These are phyloP conservation scores for Gerosis bhagava DNA, from an alignment of 2,888 invertebrate genomes.

Conservation along the genomic window DNA sequence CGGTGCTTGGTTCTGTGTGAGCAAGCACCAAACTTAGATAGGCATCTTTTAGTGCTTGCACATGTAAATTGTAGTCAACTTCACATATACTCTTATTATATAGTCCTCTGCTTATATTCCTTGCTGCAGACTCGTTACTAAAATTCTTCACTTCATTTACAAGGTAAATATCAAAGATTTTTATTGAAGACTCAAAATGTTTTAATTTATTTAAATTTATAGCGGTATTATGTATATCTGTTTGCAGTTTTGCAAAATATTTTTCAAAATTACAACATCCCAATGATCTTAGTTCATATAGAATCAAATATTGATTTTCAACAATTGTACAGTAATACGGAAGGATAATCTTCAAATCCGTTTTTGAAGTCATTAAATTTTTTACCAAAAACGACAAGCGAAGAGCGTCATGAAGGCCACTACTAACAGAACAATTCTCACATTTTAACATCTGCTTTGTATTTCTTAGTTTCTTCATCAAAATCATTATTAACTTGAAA, in stretches of 20 bases:
- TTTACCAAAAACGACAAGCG: slow-evolving; percentile 55
- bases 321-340: slow-evolving; percentile 42
- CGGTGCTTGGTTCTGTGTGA: slow-evolving; percentile 43
- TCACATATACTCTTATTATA: slow-evolving; percentile 72
- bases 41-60: slow-evolving; percentile 53
- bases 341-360: slow-evolving; percentile 40
- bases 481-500: slow-evolving; percentile 48
- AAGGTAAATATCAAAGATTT: slow-evolving; percentile 59
- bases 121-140: slow-evolving; percentile 42
- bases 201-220: slow-evolving; percentile 55
- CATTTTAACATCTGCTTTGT: slow-evolving; percentile 59
- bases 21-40: slow-evolving; percentile 57
- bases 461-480: slow-evolving; percentile 45
- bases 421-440: slow-evolving; percentile 54
- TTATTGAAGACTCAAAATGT: slow-evolving; percentile 53
- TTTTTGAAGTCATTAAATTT: slow-evolving; percentile 44
- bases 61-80: slow-evolving; percentile 51
- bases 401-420: slow-evolving; percentile 59
- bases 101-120: slow-evolving; percentile 59
- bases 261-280: slow-evolving; percentile 56
- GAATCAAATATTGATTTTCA: slow-evolving; percentile 47
- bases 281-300: slow-evolving; percentile 44
- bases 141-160: slow-evolving; percentile 47
- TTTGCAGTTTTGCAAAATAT: slow-evolving; percentile 57
- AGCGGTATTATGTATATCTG: slow-evolving; percentile 64